These are phyloP conservation scores for Platichthys flesus DNA, from an alignment of 2,113 vertebrate species.

Conservation along the genomic window DNA sequence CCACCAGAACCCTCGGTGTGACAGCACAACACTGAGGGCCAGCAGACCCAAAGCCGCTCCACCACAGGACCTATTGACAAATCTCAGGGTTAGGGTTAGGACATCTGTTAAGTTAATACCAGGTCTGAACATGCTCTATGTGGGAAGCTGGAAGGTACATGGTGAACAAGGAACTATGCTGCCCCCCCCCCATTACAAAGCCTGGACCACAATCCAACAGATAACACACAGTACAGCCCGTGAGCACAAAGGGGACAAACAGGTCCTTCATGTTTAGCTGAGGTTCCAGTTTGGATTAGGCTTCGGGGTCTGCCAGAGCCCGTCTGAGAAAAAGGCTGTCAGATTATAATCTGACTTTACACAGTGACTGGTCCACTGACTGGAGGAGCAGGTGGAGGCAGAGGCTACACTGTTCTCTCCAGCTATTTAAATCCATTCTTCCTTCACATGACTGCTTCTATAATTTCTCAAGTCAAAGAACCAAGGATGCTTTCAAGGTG, in stretches of 20 bases:
- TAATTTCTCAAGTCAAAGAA: not conserved
- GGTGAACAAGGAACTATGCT: too few species aligned
- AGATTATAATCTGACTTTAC: not conserved
- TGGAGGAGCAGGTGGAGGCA: not conserved
- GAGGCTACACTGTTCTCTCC: not conserved
- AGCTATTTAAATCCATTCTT: not conserved
- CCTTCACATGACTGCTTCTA: not conserved
- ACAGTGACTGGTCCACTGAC: not conserved
- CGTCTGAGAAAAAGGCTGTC: not conserved
- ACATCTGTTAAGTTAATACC: too few species aligned
- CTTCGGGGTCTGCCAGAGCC: not conserved
- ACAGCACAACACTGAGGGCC: not conserved
- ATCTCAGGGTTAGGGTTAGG: too few species aligned
- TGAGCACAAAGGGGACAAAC: too few species aligned
- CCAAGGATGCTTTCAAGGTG: too few species aligned
- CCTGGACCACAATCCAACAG: too few species aligned
- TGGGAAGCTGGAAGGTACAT: too few species aligned
- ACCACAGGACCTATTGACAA: too few species aligned
- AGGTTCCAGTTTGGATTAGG: not conserved
- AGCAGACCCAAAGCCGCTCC: too few species aligned
- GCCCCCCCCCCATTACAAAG: too few species aligned
- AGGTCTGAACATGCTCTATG: too few species aligned
- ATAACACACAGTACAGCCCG: too few species aligned
- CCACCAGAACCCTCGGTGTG: not conserved
- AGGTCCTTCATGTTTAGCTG: not conserved